Base-by-base conservation (phyloP, 2,113 vertebrate species). In the Australoheros scitulus region DNA sequence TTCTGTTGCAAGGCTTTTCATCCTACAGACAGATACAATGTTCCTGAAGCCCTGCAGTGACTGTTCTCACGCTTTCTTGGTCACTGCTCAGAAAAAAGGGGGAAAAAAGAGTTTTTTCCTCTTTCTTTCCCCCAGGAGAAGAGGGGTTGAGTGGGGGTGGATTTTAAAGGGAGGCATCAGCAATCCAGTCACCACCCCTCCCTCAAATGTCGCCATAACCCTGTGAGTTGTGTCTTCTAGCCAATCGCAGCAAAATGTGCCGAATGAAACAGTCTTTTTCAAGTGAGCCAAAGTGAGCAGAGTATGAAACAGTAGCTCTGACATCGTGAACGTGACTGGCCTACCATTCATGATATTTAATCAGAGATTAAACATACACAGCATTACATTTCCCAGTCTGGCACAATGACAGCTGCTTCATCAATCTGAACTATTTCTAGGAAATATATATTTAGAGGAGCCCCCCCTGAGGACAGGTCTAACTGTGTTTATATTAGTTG, bases 1-100 rank as follows among this genome's bases (percentile, higher is more conserved):
- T 90, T 94, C 89, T 86, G 20, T 57, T 75, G 89, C 85, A 77
- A 87, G 79, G 79, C 89, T 93, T 95, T 95, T 95, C 92, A 94
- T 94, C 87, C 87, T 47, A 58, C 83, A 90, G 88, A 92, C 90
- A 93, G 89, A 94, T 89, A 93, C 94, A 94, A 92, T 94, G 93
- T 91, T 94, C 92, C 85, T 80, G 72, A 72, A 87, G 86, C 88
- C 72, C 90, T 64, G 89, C 88, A 58, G 79, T 84, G 88, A 86
- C 90, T 92, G 88, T 94, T 95, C 95, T 95, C 95, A 95, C 93
- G 92, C 91, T 90, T 93, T 88, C 82, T 82, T 75, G 32, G 77
- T 91, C 80, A 50, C 57, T 72, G 75, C 60, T 86, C 50, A 77
- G 77, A 88, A 87, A 81, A 87, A 80, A 60, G 56, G 55, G 50